phyloP scores from a whole-genome alignment of 2,113 vertebrate species.

The Pithys albifrons region DNA sequence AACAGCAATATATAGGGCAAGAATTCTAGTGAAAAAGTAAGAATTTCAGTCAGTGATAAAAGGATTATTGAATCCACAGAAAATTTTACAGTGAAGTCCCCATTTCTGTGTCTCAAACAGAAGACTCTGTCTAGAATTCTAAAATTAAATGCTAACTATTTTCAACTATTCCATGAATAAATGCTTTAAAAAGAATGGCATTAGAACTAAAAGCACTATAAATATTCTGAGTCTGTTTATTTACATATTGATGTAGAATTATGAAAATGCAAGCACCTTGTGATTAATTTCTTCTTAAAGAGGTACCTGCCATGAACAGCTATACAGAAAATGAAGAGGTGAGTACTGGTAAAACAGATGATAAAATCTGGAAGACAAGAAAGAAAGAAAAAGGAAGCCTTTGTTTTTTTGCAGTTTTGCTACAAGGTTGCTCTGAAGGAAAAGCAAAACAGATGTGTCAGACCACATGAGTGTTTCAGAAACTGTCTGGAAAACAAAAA shows the following conservation, averaged over 20 bases:
- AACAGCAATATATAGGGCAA: background rate
- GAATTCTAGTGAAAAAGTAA: background rate
- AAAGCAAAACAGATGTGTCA: background rate
- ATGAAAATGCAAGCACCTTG: background rate
- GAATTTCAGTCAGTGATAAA: background rate
- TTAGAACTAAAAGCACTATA: background rate
- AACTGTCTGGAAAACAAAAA: background rate
- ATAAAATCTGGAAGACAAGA: background rate
- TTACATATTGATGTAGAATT: background rate
- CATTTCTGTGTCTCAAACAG: background rate
- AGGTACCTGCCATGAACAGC: background rate
- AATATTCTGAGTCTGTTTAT: background rate
- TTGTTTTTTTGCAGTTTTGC: background rate
- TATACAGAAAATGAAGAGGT: background rate
- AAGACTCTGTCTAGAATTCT: background rate
- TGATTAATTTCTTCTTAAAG: background rate
- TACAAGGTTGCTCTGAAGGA: background rate
- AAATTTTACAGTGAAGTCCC: background rate
- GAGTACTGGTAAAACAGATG: background rate
- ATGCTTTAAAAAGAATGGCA: background rate
- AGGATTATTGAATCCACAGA: background rate
- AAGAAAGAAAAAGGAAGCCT: background rate
- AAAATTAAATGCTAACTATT: background rate
- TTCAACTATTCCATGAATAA: background rate
- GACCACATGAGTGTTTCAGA: background rate